A percentile compares a stretch with the other conserved stretches of the same genome.
Evolutionary conservation across 2,888 invertebrate species (phyloP).

Genomic region (Geotrupes spiniger): DNA sequence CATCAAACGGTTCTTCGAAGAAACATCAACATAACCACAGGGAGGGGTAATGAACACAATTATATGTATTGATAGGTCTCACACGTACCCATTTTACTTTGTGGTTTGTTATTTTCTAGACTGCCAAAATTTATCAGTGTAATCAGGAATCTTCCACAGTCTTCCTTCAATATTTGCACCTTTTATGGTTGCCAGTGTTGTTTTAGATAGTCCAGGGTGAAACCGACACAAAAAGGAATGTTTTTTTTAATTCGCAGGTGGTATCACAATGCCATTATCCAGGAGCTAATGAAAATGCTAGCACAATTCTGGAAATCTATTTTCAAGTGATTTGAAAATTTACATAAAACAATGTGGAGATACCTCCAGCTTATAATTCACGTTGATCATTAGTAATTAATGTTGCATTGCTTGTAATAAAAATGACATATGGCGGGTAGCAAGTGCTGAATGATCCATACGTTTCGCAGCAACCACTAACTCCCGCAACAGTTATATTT

Average conservation of each 20-base stretch:
- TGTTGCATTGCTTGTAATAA: conserved; percentile 88
- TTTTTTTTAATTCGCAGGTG: conserved; percentile 89
- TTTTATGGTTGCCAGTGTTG: conserved; percentile 72
- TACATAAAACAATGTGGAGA: background rate
- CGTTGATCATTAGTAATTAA: conserved; percentile 71
- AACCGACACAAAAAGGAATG: conserved; percentile 73
- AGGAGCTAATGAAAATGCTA: conserved; percentile 72
- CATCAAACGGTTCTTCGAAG: too few species aligned
- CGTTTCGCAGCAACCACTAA: conserved; percentile 87
- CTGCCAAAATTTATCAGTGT: conserved; percentile 89
- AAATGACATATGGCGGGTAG: conserved; percentile 92
- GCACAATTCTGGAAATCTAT: background rate
- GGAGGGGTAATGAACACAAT: too few species aligned
- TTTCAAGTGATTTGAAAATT: too few species aligned
- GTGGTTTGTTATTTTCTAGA: conserved; percentile 58
- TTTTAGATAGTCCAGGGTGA: conserved; percentile 65
- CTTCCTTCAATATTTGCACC: conserved; percentile 61
- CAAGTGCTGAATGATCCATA: conserved; percentile 88
- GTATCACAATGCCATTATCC: conserved; percentile 86
- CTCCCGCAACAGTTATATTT: conserved; percentile 90
- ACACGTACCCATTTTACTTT: conserved; percentile 70
- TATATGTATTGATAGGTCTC: too few species aligned
- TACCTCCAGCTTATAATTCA: conserved; percentile 79
- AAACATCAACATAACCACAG: too few species aligned
- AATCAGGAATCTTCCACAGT: conserved; percentile 82